These are phyloP conservation scores for Catocala fraxini DNA, from an alignment of 2,888 invertebrate species.

Conservation along the genomic window DNA sequence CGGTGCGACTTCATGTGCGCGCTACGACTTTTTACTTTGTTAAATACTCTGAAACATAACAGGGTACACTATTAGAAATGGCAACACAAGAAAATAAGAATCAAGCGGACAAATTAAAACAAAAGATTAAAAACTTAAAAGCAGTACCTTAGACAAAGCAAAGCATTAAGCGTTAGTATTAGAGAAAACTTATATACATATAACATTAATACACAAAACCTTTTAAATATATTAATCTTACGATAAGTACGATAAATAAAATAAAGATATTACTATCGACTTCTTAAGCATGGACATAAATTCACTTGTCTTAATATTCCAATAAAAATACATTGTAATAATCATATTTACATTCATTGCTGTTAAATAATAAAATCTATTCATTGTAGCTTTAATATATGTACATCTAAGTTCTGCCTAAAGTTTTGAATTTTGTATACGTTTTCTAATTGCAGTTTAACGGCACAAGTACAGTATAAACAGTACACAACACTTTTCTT, in stretches of 20 bases:
- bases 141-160: constrained; percentile 66
- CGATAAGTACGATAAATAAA: constrained; percentile 69
- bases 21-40: constrained; percentile 99
- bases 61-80: constrained; percentile 80
- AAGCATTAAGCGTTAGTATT: constrained; percentile 74
- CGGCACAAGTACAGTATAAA: constrained; percentile 45
- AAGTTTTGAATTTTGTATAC: constrained; percentile 32
- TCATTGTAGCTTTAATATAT: constrained; percentile 51
- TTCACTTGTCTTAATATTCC: constrained; percentile 64
- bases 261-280: constrained; percentile 59
- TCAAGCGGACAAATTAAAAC: constrained; percentile 57
- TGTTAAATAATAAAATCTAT: constrained; percentile 55
- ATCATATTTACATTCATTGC: constrained; percentile 75
- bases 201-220: constrained; percentile 73
- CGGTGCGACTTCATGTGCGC: constrained; percentile 99
- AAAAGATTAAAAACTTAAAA: constrained; percentile 54
- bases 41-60: constrained; percentile 95
- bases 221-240: constrained; percentile 66
- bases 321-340: constrained; percentile 67
- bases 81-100: constrained; percentile 70
- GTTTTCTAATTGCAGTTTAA: constrained; percentile 27
- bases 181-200: constrained; percentile 70
- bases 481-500: constrained; percentile 44
- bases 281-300: constrained; percentile 73
- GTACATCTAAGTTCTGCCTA: constrained; percentile 36